Base-by-base conservation (phyloP, 2,888 invertebrate genomes). In the Acrobasis repandana region DNA sequence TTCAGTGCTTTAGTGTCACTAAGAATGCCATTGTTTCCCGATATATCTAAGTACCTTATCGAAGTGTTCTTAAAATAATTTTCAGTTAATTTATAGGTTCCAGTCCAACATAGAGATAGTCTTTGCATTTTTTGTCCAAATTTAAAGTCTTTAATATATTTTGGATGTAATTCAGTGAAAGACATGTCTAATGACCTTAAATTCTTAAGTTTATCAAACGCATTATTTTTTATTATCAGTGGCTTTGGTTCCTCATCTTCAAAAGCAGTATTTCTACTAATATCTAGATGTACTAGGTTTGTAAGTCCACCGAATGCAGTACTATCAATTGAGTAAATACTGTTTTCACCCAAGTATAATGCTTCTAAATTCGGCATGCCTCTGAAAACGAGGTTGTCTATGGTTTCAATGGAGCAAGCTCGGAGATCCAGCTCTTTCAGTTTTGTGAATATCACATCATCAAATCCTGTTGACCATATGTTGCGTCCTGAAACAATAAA, bases 371-470 rank as follows among this genome's bases (percentile, higher is more conserved):
- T 82, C 0, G 80, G 78, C 78, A 94, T 82, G 56, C 90, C 88
- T 11, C 56, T 62, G 65, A 95, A 95, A 0, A 85, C 74, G 2
- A 83, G 70, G 14, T 77, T 71, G 2, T 82, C 79, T 0, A 95
- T 61, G 0, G 77, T 79, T 63, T 87, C 80, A 28, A 95, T 94
- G 20, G 84, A 81, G 65, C 94, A 95, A 0, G 90, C 79, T 62
- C 94, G 85, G 0, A 95, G 79, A 65, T 95, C 94, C n/a, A 95
- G 71, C 64, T 94, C 93, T 50, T 76, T 72, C 0, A 95, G 80
- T 0, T 71, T 70, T 0, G 77, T 69, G 66, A 94, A 89, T 0
- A 33, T 38, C 0, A 75, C 63, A 1, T 68, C 63, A 28, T 67
- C 58, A 1, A 92, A 77, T 0, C 84, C 84, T 0, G 65, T 56